These are phyloP conservation scores for Octomys mimax DNA, from an alignment of 2,797 vertebrate genomes.

Conservation along the genomic window DNA sequence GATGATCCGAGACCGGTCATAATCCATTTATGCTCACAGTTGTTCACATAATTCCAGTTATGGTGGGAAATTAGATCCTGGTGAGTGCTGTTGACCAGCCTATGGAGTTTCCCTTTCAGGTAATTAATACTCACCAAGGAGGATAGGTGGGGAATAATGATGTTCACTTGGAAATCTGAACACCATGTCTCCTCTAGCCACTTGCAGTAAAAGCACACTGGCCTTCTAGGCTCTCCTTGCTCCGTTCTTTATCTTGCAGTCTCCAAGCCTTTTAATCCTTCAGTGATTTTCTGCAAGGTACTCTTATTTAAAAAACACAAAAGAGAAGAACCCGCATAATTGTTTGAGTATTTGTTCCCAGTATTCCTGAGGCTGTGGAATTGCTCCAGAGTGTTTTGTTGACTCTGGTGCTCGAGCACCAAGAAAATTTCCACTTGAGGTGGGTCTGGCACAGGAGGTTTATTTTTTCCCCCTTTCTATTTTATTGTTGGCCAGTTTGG, in stretches of 20 bases:
- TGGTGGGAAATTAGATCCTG: neutral
- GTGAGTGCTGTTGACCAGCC: neutral
- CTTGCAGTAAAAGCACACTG: neutral
- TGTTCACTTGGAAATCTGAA: neutral
- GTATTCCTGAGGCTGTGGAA: neutral
- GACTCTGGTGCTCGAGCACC: neutral
- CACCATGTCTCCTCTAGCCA: neutral
- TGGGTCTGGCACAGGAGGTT: slow-evolving; percentile 38
- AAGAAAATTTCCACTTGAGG: slow-evolving; percentile 71
- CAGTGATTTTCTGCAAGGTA: neutral
- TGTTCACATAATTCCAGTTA: neutral
- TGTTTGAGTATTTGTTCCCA: slow-evolving; percentile 32
- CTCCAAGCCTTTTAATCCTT: neutral
- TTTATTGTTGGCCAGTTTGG: slow-evolving; percentile 71
- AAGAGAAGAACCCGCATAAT: neutral
- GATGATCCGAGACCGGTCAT: neutral
- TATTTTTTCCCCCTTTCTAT: slow-evolving; percentile 64
- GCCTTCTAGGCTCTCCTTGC: neutral
- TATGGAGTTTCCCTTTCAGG: neutral
- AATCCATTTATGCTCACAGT: neutral
- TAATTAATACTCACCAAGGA: neutral
- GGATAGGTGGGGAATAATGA: neutral
- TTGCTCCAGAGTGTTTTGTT: slow-evolving; percentile 48
- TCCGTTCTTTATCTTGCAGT: neutral
- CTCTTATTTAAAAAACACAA: slow-evolving; percentile 29